Evolutionary conservation across 2,113 vertebrate species (phyloP).

Genomic region (Bostrychus sinensis): DNA sequence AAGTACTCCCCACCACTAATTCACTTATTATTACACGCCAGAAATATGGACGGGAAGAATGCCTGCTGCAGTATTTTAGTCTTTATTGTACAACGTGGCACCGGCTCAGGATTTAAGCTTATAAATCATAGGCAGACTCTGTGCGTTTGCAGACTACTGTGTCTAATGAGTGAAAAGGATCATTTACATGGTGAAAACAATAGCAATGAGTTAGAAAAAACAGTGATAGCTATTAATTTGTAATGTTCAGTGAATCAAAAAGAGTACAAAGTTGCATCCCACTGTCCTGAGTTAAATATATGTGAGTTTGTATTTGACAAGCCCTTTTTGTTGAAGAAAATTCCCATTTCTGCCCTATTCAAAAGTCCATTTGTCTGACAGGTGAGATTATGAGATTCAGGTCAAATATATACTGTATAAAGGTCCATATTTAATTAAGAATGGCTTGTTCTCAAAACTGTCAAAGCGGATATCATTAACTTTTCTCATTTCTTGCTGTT

Average conservation of each 20-base stretch:
- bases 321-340: constrained; percentile 1
- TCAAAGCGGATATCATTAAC: too few relatives aligned
- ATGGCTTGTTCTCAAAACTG: too few relatives aligned
- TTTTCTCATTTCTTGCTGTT: too few relatives aligned
- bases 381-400: too few relatives aligned
- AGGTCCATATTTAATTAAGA: too few relatives aligned
- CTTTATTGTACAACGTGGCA: constrained; percentile 39
- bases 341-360: too few relatives aligned
- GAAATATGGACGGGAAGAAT: constrained; percentile 66
- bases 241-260: constrained; percentile 27
- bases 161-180: constrained; percentile 39
- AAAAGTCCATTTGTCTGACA: too few relatives aligned
- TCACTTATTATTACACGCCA: constrained; percentile 77
- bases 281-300: not conserved
- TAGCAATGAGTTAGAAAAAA: constrained; percentile 42
- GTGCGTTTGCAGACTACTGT: constrained; percentile 12
- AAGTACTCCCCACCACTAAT: constrained; percentile 74
- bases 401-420: too few relatives aligned
- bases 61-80: constrained; percentile 18
- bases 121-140: constrained; percentile 53
- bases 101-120: constrained; percentile 24
- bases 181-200: constrained; percentile 34
- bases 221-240: constrained; percentile 15
- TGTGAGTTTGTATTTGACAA: not conserved
- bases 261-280: constrained; percentile 28